phyloP scores from a whole-genome alignment of 2,797 vertebrate species.

The Limosa lapponica region DNA sequence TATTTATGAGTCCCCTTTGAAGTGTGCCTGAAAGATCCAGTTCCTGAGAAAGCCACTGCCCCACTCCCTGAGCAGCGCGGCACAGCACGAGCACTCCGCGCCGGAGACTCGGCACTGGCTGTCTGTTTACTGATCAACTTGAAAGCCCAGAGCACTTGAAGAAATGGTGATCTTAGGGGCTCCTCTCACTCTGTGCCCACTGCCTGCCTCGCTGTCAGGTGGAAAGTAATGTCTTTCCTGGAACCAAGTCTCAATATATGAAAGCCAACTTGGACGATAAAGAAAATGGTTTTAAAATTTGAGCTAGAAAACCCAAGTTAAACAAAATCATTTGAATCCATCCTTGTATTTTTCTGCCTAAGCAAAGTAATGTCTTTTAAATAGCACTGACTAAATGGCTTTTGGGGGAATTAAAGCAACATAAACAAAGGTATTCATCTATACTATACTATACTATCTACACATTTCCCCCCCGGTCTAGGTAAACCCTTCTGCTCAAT shows the following conservation, averaged over 20 bases:
- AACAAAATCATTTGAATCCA: background rate
- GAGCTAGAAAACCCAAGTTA: background rate
- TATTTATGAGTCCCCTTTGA: constrained; percentile 2
- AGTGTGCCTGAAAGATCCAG: background rate
- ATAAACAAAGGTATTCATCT: background rate
- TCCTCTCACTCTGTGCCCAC: background rate
- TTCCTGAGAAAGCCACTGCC: background rate
- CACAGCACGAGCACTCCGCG: rapidly evolving
- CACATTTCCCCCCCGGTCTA: background rate
- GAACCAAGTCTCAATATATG: background rate
- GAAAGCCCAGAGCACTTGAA: background rate
- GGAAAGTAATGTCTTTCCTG: background rate
- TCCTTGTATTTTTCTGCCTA: background rate
- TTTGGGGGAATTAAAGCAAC: background rate
- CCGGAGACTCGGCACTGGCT: background rate
- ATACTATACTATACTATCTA: background rate
- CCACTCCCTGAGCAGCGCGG: background rate
- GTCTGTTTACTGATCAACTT: background rate
- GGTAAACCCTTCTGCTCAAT: background rate
- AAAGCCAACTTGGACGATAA: background rate
- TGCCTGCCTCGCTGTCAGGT: background rate
- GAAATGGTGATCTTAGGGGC: background rate
- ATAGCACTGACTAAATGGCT: background rate
- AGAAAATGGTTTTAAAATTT: background rate
- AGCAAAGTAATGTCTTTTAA: background rate